These are phyloP conservation scores for Drosophila hydei DNA, from an alignment of 1,140 invertebrate species.

Conservation along the genomic window DNA sequence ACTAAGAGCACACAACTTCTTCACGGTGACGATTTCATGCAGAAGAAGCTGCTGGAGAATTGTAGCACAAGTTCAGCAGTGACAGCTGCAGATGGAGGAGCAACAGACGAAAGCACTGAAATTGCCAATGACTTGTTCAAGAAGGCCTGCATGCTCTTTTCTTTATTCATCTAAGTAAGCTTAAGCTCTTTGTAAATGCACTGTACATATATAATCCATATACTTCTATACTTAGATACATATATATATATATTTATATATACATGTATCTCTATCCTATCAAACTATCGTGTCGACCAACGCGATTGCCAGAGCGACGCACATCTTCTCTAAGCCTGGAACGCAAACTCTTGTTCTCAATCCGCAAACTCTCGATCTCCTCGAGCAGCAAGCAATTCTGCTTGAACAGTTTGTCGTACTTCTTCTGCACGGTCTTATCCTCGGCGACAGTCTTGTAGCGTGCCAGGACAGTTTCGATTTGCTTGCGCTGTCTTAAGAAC, in stretches of 20 bases:
- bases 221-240: too few relatives aligned
- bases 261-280: too few relatives aligned
- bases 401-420: conserved; percentile 84
- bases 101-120: too few relatives aligned
- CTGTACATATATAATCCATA: background rate
- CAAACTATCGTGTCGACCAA: too few relatives aligned
- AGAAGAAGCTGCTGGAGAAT: too few relatives aligned
- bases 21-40: too few relatives aligned
- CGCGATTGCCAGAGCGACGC: conserved; percentile 18
- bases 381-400: conserved; percentile 90
- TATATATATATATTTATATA: too few relatives aligned
- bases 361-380: conserved; percentile 84
- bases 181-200: background rate
- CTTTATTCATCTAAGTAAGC: conserved; percentile 16
- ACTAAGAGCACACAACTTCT: too few relatives aligned
- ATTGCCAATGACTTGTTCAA: conserved; percentile 69
- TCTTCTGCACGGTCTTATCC: conserved; percentile 59
- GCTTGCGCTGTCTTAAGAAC: conserved; percentile 91
- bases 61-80: too few relatives aligned
- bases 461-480: conserved; percentile 90
- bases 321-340: conserved; percentile 53
- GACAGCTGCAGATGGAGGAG: too few relatives aligned
- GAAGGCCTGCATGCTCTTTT: conserved; percentile 72
- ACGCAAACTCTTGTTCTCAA: conserved; percentile 51
- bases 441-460: conserved; percentile 83